Evolutionary conservation across 2,888 invertebrate species (phyloP), one percentile per base, ranked within the genome.

Genomic region (Anoncus sp.): DNA sequence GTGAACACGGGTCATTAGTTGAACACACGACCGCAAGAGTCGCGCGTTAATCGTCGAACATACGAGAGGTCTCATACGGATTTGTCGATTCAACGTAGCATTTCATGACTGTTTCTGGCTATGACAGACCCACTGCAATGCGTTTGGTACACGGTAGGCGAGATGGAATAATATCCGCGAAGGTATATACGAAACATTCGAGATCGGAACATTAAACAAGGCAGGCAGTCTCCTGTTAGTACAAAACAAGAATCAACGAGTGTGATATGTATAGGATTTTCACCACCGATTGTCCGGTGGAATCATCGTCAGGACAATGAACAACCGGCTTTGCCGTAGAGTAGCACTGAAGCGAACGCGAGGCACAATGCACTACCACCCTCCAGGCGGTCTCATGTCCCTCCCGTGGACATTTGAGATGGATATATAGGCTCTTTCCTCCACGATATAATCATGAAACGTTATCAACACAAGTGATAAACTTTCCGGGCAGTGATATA

Each of bases 321-420:
- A 81, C 45, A 57, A 81, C 59, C 76, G 77, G 67, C 59, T 71
- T 81, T 69, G 82, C 63, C 83, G 79, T 27, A 14, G 20, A 10
- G 79, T 81, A 75, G 70, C 82, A 81, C 86, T 84, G 83, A 85
- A 85, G 82, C 73, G 59, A 55, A 70, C 69, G 69, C 73, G 62
- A 63, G 65, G 49, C 49, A 76, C 77, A 81, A 78, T 80, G 71
- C 47, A 2, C 31, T 5, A 60, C 71, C 27, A 40, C 9, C 16
- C 65, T 53, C 22, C 53, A 20, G 24, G 51, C 12, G 27, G 12
- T 18, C 40, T 24, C 24, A 16, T 66, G 55, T 49, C 24, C 53
- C 40, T 38, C 38, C 38, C 47, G 43, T 59, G 51, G 31, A 57
- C 51, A 22, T 35, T 24, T 14, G 35, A 40, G 22, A 38, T 24